Percentiles rank a stretch among this genome's conserved stretches.
Conservation (phyloP, 2,113 vertebrate species). For the Alouatta palliata region DNA sequence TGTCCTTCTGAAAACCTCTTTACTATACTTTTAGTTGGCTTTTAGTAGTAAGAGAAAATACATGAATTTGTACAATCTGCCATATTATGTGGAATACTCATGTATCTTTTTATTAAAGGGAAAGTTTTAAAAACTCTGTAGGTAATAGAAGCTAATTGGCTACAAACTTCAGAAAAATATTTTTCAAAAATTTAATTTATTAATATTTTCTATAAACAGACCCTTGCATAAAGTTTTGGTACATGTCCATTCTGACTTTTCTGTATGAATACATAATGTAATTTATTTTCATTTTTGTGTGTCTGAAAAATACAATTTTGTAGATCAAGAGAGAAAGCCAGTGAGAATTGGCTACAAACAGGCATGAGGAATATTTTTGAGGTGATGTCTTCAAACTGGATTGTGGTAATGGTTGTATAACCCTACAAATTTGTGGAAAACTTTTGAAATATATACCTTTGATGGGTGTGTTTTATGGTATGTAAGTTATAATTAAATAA, state of each 20-base stretch:
- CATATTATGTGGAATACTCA: background rate
- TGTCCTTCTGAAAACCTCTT: background rate
- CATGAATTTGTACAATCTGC: background rate
- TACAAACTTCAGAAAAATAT: background rate
- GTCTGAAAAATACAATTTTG: background rate
- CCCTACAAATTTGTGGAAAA: background rate
- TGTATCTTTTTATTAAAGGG: background rate
- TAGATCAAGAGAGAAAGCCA: background rate
- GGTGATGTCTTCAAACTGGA: background rate
- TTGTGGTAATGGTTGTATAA: background rate
- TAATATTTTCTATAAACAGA: background rate
- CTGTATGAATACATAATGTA: background rate
- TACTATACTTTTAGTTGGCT: background rate
- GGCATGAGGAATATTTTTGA: background rate
- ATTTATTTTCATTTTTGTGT: constrained; percentile 38
- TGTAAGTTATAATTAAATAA: background rate
- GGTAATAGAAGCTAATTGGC: background rate
- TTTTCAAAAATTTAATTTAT: background rate
- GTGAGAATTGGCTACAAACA: background rate
- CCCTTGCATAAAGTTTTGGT: background rate
- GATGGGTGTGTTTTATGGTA: background rate
- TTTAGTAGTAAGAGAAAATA: constrained; percentile 16
- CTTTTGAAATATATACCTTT: background rate
- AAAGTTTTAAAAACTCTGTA: background rate
- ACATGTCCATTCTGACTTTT: background rate